A percentile compares a stretch with the other conserved stretches of the same genome.
These are phyloP conservation scores for Plecturocebus donacophilus DNA, from an alignment of 2,113 vertebrate genomes.

Conservation along the genomic window DNA sequence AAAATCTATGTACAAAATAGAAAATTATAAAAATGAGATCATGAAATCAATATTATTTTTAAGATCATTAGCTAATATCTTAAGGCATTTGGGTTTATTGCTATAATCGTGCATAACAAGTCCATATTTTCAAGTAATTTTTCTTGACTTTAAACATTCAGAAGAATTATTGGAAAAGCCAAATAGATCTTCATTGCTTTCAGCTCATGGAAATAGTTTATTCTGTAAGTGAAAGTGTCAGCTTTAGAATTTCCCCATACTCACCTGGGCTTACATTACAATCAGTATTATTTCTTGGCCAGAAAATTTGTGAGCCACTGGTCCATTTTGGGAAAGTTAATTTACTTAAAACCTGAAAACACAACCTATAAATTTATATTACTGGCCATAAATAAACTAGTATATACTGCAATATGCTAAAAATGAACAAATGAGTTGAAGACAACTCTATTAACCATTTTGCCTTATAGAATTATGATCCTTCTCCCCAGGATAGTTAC, in stretches of 20 bases:
- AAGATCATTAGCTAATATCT: constrained; percentile 32
- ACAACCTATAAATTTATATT: background rate
- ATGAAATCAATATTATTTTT: constrained; percentile 16
- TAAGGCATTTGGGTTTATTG: constrained; percentile 29
- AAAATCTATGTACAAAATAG: background rate
- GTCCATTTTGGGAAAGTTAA: background rate
- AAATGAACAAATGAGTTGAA: background rate
- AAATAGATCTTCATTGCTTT: constrained; percentile 40
- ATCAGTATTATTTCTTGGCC: background rate
- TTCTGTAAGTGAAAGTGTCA: background rate
- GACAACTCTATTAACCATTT: background rate
- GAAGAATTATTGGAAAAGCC: background rate
- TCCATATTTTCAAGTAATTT: background rate
- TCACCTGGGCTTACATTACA: background rate
- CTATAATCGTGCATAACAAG: background rate
- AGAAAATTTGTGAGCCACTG: background rate
- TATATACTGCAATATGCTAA: background rate
- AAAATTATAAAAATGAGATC: background rate
- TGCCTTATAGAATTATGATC: background rate
- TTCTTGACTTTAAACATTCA: constrained; percentile 28
- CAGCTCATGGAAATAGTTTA: background rate
- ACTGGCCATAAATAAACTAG: background rate
- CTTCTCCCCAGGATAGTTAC: background rate
- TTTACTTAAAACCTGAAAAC: constrained; percentile 21
- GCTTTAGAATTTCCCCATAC: background rate